Conservation (phyloP, 2,113 vertebrate species). For the Tachysurus vachellii region DNA sequence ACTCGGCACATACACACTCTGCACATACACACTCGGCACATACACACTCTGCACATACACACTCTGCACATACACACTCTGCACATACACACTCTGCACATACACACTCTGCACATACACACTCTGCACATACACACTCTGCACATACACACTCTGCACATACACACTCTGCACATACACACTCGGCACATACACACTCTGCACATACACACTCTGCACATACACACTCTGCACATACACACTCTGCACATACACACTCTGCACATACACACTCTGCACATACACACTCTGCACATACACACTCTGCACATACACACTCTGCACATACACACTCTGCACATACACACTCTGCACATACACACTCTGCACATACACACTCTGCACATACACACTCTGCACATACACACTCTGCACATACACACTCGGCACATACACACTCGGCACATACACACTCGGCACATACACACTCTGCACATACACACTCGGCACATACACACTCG, state of each 20-base stretch:
- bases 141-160: too few relatives aligned
- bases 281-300: not conserved
- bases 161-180: too few relatives aligned
- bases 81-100: not conserved
- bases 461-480: too few relatives aligned
- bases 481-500: not conserved
- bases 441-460: not conserved
- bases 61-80: not conserved
- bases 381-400: not conserved
- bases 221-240: not conserved
- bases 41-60: too few relatives aligned
- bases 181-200: too few relatives aligned
- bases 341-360: not conserved
- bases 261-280: too few relatives aligned
- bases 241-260: too few relatives aligned
- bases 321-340: not conserved
- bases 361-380: too few relatives aligned
- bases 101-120: not conserved
- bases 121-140: not conserved
- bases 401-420: not conserved
- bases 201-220: not conserved
- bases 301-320: not conserved
- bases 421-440: not conserved
- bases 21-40: too few relatives aligned
- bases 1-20: not conserved